Conservation (phyloP, 1,140 invertebrate species). For the Drosophila pseudoobscura region DNA sequence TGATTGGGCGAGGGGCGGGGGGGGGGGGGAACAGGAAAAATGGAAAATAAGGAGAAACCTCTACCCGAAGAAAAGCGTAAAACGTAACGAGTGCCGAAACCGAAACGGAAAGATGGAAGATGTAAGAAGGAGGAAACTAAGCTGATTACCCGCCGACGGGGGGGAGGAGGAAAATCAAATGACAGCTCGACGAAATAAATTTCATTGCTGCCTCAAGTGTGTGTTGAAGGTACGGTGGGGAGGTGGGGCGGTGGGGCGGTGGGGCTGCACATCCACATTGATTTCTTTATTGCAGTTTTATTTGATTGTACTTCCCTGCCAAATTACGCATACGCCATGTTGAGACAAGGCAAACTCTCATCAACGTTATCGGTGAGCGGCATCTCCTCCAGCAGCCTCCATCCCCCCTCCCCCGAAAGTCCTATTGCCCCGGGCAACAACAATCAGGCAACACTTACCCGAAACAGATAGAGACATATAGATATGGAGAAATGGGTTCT, state of each 20-base stretch:
- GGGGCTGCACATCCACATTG: slow-evolving; percentile 63
- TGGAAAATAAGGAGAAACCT: slow-evolving; percentile 9
- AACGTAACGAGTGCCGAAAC: slow-evolving; percentile 6
- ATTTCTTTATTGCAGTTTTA: slow-evolving; percentile 81
- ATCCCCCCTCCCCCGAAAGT: not conserved
- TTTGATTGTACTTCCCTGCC: slow-evolving; percentile 72
- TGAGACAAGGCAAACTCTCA: slow-evolving; percentile 74
- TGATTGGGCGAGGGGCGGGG: slow-evolving; percentile 7
- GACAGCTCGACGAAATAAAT: slow-evolving; percentile 68
- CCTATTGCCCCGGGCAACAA: slow-evolving; percentile 51
- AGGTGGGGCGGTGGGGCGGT: not conserved
- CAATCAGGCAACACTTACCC: slow-evolving; percentile 70
- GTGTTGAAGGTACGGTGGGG: not conserved
- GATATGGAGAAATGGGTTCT: slow-evolving; percentile 16
- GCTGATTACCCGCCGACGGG: slow-evolving; percentile 58
- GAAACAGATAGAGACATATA: slow-evolving; percentile 42
- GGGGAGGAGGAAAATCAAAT: slow-evolving; percentile 57
- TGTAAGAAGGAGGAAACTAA: slow-evolving; percentile 50
- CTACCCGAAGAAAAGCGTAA: not conserved
- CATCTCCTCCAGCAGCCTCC: slow-evolving; percentile 24
- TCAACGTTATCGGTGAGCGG: slow-evolving; percentile 62
- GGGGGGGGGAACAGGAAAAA: slow-evolving; percentile 1
- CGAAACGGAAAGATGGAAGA: not conserved
- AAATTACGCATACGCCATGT: slow-evolving; percentile 78
- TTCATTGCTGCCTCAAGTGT: slow-evolving; percentile 58